Base-by-base conservation (phyloP, 2,113 vertebrate species). In the Donacobius atricapilla region DNA sequence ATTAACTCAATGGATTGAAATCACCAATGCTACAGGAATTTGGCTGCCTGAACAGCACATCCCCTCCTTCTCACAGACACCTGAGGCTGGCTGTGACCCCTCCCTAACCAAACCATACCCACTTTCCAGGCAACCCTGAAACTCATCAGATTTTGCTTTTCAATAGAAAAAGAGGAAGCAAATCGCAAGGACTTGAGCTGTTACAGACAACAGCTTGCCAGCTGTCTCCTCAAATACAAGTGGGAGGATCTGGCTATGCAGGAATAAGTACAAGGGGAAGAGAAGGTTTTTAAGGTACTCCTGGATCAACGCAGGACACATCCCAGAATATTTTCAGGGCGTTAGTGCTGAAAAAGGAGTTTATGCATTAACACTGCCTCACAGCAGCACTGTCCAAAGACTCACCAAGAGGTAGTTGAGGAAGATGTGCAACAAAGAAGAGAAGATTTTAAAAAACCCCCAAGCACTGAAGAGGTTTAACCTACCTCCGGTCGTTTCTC, bases 401-500 rank as follows among this genome's bases (percentile, higher is more conserved):
- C 3, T 54, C 19, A 66, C 28, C n/a, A 24, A 0, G 9, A 69
- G 23, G 18, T 15, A 13, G 30, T 0, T 31, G 5, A 42, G 28
- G 23, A 25, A 19, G 9, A 11, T 25, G 1, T 7, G 17, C 1
- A 54, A 8, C 0, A 1, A 53, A 58, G 63, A 45, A 35, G 22
- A 69, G 13, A 35, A 83, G 63, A 24, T 21, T 21, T 27, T 15
- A 17, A 44, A 53, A 45, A 50, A n/a, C 8, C 1, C 3, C 17
- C 12, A 2, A 11, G 5, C 4, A 15, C 10, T 48, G 7, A 27
- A 2, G 23, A 25, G 6, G 35, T 66, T 73, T 68, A 70, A 70
- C 98, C 97, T 98, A 99, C 99, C 99, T 98, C 64, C 99, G 98
- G 93, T 99, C 99, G 18, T 98, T 99, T 91, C 98, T 98, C 86